Conservation (phyloP, 1,140 invertebrate genomes). For the Cherax destructor region DNA sequence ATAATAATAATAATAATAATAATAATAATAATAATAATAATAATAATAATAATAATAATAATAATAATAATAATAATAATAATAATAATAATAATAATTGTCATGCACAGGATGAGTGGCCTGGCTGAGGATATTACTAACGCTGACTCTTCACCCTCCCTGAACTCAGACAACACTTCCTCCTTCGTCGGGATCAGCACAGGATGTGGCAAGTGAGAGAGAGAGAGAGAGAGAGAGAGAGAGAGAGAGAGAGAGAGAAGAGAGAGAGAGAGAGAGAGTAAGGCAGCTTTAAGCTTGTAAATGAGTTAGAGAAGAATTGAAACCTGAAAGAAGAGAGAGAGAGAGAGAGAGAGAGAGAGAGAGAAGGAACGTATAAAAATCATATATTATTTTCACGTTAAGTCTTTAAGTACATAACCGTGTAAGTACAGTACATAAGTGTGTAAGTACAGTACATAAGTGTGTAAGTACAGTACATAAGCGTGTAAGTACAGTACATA, state of each 20-base stretch:
- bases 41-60: too few relatives aligned
- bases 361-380: background rate
- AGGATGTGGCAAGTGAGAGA: conserved; percentile 43
- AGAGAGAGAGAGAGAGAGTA: conserved; percentile 8
- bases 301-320: background rate
- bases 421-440: too few relatives aligned
- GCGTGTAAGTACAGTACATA: too few relatives aligned
- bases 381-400: too few relatives aligned
- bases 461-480: too few relatives aligned
- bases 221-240: background rate
- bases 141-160: conserved; percentile 19
- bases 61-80: background rate
- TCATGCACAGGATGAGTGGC: too few relatives aligned
- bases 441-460: too few relatives aligned
- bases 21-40: too few relatives aligned
- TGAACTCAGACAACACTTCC: conserved; percentile 35
- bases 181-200: conserved; percentile 43
- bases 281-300: background rate
- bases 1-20: too few relatives aligned
- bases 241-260: background rate
- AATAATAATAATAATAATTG: background rate
- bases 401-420: too few relatives aligned
- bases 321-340: background rate
- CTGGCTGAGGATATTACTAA: background rate
- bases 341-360: conserved; percentile 17